These are phyloP conservation scores for Mythimna impura DNA, from an alignment of 2,888 invertebrate species.

Conservation along the genomic window DNA sequence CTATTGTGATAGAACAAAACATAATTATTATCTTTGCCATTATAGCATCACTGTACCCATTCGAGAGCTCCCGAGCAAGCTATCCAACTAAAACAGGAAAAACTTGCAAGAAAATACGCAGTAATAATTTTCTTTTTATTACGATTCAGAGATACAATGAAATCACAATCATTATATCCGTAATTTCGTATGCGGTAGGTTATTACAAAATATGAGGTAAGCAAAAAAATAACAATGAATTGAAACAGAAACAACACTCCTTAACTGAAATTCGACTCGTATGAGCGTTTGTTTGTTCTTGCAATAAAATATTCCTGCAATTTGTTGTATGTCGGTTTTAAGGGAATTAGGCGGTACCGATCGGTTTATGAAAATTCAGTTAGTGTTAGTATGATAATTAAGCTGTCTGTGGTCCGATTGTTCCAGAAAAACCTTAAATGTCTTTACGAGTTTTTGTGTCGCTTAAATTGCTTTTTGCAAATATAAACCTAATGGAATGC, in stretches of 20 bases:
- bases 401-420: slow-evolving; percentile 21
- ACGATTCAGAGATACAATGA: slow-evolving; percentile 53
- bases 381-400: slow-evolving; percentile 30
- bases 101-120: slow-evolving; percentile 29
- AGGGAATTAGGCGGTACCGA: slow-evolving; percentile 27
- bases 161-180: slow-evolving; percentile 46
- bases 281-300: slow-evolving; percentile 51
- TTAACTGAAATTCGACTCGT: slow-evolving; percentile 59
- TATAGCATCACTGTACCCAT: slow-evolving; percentile 9
- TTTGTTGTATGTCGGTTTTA: slow-evolving; percentile 40
- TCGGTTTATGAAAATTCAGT: slow-evolving; percentile 17
- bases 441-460: slow-evolving; percentile 44
- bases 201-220: slow-evolving; percentile 53
- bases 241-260: slow-evolving; percentile 56
- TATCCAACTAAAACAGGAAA: slow-evolving; percentile 50
- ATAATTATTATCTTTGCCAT: slow-evolving; percentile 44
- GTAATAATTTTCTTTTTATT: slow-evolving; percentile 49
- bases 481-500: slow-evolving; percentile 30
- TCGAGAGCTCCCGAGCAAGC: slow-evolving; percentile 12
- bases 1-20: slow-evolving; percentile 32
- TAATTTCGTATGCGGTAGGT: slow-evolving; percentile 60
- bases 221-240: slow-evolving; percentile 61
- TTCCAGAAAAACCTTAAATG: slow-evolving; percentile 6
- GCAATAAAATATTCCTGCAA: slow-evolving; percentile 58
- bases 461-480: slow-evolving; percentile 20